Conservation (phyloP, 2,888 invertebrate species). For the Disparrhopalites patrizii region DNA sequence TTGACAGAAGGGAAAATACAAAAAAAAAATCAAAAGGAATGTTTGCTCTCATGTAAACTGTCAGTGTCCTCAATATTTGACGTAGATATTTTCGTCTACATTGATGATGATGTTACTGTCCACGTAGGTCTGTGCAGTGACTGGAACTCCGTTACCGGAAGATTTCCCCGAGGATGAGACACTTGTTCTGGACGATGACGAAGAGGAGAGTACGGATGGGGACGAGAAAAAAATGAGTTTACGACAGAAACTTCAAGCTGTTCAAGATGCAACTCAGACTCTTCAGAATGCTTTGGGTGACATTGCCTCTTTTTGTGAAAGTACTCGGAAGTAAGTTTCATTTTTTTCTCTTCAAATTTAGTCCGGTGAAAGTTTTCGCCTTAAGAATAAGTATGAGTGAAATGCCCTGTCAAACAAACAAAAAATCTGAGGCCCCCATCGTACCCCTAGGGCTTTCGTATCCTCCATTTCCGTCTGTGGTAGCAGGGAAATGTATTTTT, state of each 20-base stretch:
- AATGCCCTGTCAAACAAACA: no score
- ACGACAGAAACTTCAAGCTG: slow-evolving; percentile 87
- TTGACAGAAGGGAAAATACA: no score
- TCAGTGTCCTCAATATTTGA: no score
- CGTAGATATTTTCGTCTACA: no score
- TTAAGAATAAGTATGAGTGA: no score
- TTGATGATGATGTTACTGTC: background rate
- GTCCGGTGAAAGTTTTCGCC: no score
- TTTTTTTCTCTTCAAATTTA: background rate
- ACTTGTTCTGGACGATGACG: slow-evolving; percentile 63
- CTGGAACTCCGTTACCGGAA: slow-evolving; percentile 45
- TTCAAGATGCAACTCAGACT: slow-evolving; percentile 94
- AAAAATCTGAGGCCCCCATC: no score
- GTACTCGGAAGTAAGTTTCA: slow-evolving; percentile 79
- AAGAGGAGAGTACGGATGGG: slow-evolving; percentile 87
- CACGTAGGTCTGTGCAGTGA: slow-evolving; percentile 51
- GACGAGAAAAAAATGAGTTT: slow-evolving; percentile 93
- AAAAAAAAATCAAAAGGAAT: no score
- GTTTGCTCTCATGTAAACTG: no score
- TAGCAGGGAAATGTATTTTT: no score
- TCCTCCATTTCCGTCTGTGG: no score
- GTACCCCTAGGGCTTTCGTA: no score
- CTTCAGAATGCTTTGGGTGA: slow-evolving; percentile 95
- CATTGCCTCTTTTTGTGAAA: slow-evolving; percentile 88
- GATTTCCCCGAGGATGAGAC: slow-evolving; percentile 50